phyloP scores from a whole-genome alignment of 2,888 invertebrate genomes.

The Psococerastis gibbosa region DNA sequence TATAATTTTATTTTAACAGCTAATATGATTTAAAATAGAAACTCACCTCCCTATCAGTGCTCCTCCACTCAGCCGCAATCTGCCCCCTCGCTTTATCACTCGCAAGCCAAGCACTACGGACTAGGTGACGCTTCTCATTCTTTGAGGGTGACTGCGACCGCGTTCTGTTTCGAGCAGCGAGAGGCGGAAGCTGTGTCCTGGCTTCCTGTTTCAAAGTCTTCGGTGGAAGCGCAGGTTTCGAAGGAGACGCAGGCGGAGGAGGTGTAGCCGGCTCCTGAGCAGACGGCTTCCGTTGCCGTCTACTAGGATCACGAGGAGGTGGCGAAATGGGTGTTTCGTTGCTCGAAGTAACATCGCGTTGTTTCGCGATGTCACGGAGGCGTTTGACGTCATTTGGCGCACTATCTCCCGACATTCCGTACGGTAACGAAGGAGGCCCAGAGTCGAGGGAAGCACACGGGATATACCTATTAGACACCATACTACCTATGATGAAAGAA shows the following conservation, averaged over 20 bases:
- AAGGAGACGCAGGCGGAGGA: neutral
- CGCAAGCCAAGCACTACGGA: slow-evolving; percentile 1
- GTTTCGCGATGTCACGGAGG: neutral
- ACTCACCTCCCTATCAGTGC: too few species aligned
- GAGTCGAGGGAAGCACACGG: slow-evolving; percentile 1
- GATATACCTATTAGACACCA: neutral
- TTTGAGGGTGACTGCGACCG: slow-evolving; percentile 26
- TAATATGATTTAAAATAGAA: too few species aligned
- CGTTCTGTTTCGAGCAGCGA: slow-evolving; percentile 21
- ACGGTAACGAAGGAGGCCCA: slow-evolving; percentile 6
- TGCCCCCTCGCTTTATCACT: too few species aligned
- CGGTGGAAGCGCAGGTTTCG: neutral
- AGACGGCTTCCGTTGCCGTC: neutral
- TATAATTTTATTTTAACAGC: too few species aligned
- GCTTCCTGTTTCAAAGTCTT: neutral
- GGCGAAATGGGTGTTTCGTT: neutral
- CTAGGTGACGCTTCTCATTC: slow-evolving; percentile 19
- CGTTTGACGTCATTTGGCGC: too few species aligned
- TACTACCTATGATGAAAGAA: slow-evolving; percentile 4
- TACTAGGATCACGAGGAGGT: neutral
- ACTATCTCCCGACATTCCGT: neutral
- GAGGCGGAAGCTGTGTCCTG: neutral
- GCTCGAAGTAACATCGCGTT: neutral
- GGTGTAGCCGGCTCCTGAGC: neutral
- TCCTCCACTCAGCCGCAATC: too few species aligned